A percentile compares a stretch with the other conserved stretches of the same genome.
These are phyloP conservation scores for Alcis repandata DNA, from an alignment of 2,888 invertebrate species.

Conservation along the genomic window DNA sequence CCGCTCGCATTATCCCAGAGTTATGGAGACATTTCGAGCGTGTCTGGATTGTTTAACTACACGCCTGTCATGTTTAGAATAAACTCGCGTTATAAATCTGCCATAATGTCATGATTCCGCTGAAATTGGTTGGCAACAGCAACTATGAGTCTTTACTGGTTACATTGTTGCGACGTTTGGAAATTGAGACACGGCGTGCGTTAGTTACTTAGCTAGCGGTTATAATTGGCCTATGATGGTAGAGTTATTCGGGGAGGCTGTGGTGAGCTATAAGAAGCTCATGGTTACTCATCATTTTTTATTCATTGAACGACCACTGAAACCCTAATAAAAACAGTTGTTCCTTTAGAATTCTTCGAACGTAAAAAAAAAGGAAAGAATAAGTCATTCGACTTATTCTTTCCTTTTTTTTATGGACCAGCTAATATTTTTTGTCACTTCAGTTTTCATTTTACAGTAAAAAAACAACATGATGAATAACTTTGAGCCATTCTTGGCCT, in stretches of 20 bases:
- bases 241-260: background rate
- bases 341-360: no score
- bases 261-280: background rate
- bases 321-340: no score
- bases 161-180: conserved; percentile 25
- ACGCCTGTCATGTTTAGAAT: conserved; percentile 70
- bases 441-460: no score
- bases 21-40: conserved; percentile 75
- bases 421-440: no score
- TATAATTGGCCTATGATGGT: no score
- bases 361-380: no score
- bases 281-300: no score
- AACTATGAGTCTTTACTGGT: conserved; percentile 15
- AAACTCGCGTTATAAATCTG: conserved; percentile 68
- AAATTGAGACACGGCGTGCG: background rate
- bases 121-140: conserved; percentile 29
- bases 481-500: no score
- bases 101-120: conserved; percentile 58
- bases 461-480: no score
- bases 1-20: conserved; percentile 70
- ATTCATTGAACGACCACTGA: no score
- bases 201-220: background rate
- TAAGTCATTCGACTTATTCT: no score
- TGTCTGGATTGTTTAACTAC: conserved; percentile 71
- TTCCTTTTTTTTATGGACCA: no score